Percentiles rank a stretch among this genome's conserved stretches.
Conservation (phyloP, 2,888 invertebrate genomes). For the Tipula lateralis region DNA sequence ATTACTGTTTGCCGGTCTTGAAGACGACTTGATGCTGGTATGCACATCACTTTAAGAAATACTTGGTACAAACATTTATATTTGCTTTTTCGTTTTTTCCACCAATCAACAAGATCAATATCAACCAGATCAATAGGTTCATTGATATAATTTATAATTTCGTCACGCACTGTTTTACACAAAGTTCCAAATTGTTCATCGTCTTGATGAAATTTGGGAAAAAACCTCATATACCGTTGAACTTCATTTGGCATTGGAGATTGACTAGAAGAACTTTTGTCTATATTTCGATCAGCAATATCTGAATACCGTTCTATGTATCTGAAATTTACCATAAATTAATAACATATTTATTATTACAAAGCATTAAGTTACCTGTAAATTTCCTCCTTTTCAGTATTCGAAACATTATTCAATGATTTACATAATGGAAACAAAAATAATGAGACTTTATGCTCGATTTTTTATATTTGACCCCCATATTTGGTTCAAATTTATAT, state of each 20-base stretch:
- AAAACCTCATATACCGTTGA: not conserved
- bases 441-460: not conserved
- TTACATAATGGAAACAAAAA: not conserved
- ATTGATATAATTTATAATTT: not conserved
- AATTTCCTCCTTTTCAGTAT: not conserved
- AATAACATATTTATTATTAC: not conserved
- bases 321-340: too few relatives aligned
- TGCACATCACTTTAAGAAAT: not conserved
- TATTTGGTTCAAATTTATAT: not conserved
- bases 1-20: not conserved
- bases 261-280: not conserved
- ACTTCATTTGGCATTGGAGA: not conserved
- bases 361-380: not conserved
- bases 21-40: constrained; percentile 5
- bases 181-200: not conserved
- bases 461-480: not conserved
- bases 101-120: not conserved
- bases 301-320: not conserved
- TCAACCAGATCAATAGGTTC: not conserved
- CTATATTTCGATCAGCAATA: not conserved
- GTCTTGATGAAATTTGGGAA: not conserved
- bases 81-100: constrained; percentile 13
- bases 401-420: not conserved
- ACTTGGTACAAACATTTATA: not conserved
- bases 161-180: not conserved